Percentiles rank a stretch among this genome's conserved stretches.
These are phyloP conservation scores for Microctenopoma steveboyesi DNA, from an alignment of 2,797 vertebrate species.

Conservation along the genomic window DNA sequence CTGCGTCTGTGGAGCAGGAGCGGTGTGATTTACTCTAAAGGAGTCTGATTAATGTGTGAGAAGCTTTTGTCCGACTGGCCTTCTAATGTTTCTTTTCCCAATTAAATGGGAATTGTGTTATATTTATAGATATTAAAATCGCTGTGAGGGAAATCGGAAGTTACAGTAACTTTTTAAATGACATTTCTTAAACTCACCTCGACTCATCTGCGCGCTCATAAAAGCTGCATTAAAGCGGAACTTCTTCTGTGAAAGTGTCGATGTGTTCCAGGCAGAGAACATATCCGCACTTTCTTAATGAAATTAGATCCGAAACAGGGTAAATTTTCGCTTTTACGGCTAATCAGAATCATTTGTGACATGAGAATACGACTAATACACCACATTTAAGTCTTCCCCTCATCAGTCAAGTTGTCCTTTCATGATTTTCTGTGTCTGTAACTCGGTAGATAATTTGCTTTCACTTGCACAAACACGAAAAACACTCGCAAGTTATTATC, in stretches of 20 bases:
- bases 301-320: neutral
- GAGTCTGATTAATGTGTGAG: slow-evolving; percentile 46
- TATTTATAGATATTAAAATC: too few species aligned
- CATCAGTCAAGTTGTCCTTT: too few species aligned
- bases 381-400: too few species aligned
- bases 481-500: too few species aligned
- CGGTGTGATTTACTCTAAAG: slow-evolving; percentile 58
- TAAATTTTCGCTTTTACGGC: too few species aligned
- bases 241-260: neutral
- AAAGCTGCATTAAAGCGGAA: neutral
- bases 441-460: neutral
- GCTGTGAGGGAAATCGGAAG: neutral
- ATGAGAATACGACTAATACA: neutral
- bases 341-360: neutral
- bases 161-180: neutral
- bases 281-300: too few species aligned
- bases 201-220: neutral
- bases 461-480: neutral
- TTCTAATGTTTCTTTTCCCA: slow-evolving; percentile 13
- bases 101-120: neutral
- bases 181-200: neutral
- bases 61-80: neutral
- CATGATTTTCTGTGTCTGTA: neutral
- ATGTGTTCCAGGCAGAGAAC: neutral
- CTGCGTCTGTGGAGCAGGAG: slow-evolving; percentile 58